Conservation (phyloP, 1,140 invertebrate genomes). For the Radopholus similis region DNA sequence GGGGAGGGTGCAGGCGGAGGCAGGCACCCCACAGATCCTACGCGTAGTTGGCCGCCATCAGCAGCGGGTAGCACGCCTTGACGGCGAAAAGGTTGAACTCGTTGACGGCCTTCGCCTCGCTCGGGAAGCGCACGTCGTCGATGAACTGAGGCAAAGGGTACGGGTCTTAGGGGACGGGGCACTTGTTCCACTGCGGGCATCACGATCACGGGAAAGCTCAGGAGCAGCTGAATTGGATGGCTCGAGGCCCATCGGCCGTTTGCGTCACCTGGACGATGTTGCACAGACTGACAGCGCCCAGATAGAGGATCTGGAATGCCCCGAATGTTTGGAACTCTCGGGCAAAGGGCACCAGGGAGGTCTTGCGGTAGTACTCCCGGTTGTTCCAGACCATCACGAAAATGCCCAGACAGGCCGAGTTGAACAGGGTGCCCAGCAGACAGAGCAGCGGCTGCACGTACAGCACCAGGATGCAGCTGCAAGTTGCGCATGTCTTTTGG, state of each 20-base stretch:
- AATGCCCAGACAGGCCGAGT: slow-evolving; percentile 29
- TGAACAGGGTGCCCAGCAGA: slow-evolving; percentile 26
- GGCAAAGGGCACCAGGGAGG: slow-evolving; percentile 19
- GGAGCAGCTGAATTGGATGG: slow-evolving; percentile 23
- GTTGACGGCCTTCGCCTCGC: neutral
- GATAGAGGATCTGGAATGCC: neutral
- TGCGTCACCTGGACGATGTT: slow-evolving; percentile 6
- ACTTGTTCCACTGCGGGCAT: slow-evolving; percentile 40
- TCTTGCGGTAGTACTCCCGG: slow-evolving; percentile 38
- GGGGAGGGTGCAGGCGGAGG: no score
- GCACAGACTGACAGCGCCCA: slow-evolving; percentile 8
- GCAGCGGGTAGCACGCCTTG: slow-evolving; percentile 26
- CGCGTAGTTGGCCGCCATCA: slow-evolving; percentile 38
- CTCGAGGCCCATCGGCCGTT: neutral
- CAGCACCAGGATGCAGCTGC: slow-evolving; percentile 25
- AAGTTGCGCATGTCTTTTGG: no score
- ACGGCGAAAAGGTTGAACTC: slow-evolving; percentile 24
- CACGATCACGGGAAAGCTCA: slow-evolving; percentile 39
- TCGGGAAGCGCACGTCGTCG: slow-evolving; percentile 21
- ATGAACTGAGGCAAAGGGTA: slow-evolving; percentile 36
- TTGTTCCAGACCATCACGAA: slow-evolving; percentile 24
- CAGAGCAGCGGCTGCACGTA: slow-evolving; percentile 37
- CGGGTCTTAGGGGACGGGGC: neutral
- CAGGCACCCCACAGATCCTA: neutral
- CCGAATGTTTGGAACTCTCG: neutral